Evolutionary conservation across 2,888 invertebrate genomes (phyloP), one percentile per base, ranked within the genome.

Genomic region (Polylopha cassiicola): DNA sequence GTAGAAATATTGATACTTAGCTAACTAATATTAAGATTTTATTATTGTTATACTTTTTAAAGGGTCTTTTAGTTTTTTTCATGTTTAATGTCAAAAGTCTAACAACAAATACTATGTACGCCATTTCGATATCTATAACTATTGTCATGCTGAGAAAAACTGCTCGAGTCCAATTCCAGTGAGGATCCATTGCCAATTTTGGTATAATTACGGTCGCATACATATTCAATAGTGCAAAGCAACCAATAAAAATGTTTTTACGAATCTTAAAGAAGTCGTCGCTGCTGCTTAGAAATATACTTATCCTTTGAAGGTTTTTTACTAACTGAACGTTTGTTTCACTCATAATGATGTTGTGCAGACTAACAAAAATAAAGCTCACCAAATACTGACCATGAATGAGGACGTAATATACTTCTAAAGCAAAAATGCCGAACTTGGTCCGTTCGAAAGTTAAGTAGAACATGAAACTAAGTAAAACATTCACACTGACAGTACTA

Each of bases 101-200:
- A 4, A 24, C 24, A 2, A 31, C 24, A 6, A 31, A 31, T 3
- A 38, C 26, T 15, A 23, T 13, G 14, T 31, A 31, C 2, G 31
- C 1, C 14, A 38, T n/a, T 20, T 38, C 37, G 11, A 38, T 8
- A 8, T 38, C 37, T n/a, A 38, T 15, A 1, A 26, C 10, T 7
- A 38, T 5, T 6, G 24, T 24, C 3, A 38, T 9, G 3, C 8
- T n/a, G n/a, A 38, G 18, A 11, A 31, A 38, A 4, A 30, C 10
- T 8, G 14, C 24, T 11, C 37, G 9, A 2, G n/a, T n/a, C 24
- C 30, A 38, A 13, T 26, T 38, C 37, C 37, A 38, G 18, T 30
- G 26, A 0, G 23, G 37, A 6, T 38, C 37, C 4, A 31, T 24
- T 8, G 20, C 9, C 3, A 38, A 5, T 20, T 38, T 38, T 4